Evolutionary conservation across 2,888 invertebrate species (phyloP), one percentile per base, ranked within the genome.

Genomic region (Cactoblastis cactorum): DNA sequence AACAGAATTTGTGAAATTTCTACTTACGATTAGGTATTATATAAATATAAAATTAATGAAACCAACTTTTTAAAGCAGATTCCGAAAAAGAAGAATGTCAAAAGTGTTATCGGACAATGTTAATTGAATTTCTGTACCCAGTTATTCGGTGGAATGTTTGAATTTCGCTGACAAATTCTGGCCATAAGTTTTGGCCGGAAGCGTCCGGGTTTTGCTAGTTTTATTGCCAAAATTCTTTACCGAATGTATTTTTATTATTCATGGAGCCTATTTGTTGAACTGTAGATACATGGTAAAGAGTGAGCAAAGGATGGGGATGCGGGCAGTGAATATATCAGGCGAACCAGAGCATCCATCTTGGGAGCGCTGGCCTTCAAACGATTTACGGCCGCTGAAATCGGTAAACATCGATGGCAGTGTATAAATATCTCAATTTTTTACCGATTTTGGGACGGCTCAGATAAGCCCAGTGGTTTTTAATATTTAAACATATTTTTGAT

Each of bases 301-400:
- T 71, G 67, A 63, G 67, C 58, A 67, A 64, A 65, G 65, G 62
- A 69, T 63, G 66, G 65, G 70, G 79, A 75, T 71, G 76, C 77
- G 74, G 81, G 76, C 80, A 80, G 84, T 83, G 83, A 80, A 87
- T 87, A 86, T 82, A 83, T 87, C 84, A 84, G 80, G 41, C 77
- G 70, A 84, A 82, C 81, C 79, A 76, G 82, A 75, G 77, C 83
- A 88, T 88, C 79, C 80, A 81, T 88, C 87, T 85, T 80, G 71
- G 82, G 77, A 77, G 77, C 77, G n/a, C n/a, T 79, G 83, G 80
- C 84, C 86, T 83, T 85, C 83, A 83, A 83, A 81, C 83, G 88
- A 88, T 88, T 88, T 86, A 88, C 83, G 87, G 83, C 74, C 74
- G 69, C 71, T 73, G 74, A 69, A 63, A 63, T 68, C 74, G 71